Evolutionary conservation across 1,140 invertebrate species (phyloP).

Genomic region (Calliopsis andreniformis): DNA sequence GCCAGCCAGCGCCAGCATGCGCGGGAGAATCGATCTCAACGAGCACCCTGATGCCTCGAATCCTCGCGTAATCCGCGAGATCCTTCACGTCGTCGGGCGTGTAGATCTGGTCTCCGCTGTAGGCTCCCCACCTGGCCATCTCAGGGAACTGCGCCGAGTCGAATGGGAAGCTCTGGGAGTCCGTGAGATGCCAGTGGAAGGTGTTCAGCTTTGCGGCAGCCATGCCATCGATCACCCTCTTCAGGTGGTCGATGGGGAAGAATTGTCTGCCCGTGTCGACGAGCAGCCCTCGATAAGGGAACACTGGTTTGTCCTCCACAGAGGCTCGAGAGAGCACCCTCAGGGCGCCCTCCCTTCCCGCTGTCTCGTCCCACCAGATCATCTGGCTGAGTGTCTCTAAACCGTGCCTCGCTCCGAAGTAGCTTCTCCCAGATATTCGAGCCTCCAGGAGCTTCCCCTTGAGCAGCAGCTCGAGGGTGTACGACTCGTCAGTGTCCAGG

Average conservation of each 20-base stretch:
- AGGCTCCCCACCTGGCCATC: slow-evolving; percentile 89
- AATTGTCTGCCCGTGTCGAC: slow-evolving; percentile 91
- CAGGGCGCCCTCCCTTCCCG: slow-evolving; percentile 83
- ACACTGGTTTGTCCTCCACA: slow-evolving; percentile 87
- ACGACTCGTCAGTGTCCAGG: slow-evolving; percentile 88
- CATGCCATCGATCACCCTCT: slow-evolving; percentile 90
- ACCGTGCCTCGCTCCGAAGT: slow-evolving; percentile 89
- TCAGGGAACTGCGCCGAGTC: slow-evolving; percentile 88
- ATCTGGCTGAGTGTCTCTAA: slow-evolving; percentile 90
- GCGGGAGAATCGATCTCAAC: slow-evolving; percentile 93
- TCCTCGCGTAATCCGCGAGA: slow-evolving; percentile 86
- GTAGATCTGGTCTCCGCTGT: slow-evolving; percentile 87
- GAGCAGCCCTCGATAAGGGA: slow-evolving; percentile 87
- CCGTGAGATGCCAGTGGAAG: slow-evolving; percentile 93
- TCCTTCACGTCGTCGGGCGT: slow-evolving; percentile 86
- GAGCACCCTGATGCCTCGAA: slow-evolving; percentile 88
- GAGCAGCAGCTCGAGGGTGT: slow-evolving; percentile 84
- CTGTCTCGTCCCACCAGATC: slow-evolving; percentile 88
- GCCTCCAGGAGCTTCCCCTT: slow-evolving; percentile 82
- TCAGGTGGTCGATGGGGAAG: slow-evolving; percentile 84
- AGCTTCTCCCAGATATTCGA: slow-evolving; percentile 86
- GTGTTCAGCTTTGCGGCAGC: slow-evolving; percentile 91
- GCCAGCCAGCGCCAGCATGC: slow-evolving; percentile 92
- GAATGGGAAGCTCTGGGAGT: slow-evolving; percentile 92
- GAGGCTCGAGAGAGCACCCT: slow-evolving; percentile 80